Base-by-base conservation (phyloP, 2,113 vertebrate genomes). In the Nerophis ophidion region DNA sequence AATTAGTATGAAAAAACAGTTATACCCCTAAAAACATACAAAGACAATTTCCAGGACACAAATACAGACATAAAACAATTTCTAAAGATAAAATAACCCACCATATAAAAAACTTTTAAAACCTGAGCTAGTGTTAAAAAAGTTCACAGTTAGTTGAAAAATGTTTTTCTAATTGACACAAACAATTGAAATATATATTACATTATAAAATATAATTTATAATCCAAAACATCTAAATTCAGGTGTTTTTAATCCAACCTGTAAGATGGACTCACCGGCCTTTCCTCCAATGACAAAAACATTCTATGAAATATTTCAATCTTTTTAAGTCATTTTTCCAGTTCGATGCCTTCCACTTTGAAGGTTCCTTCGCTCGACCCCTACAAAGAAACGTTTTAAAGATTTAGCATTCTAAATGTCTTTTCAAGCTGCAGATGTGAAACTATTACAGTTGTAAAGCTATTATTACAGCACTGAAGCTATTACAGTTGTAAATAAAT, bases 91-190 rank as follows among this genome's bases (percentile, higher is more conserved):
- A 63, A 70, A 8, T 19, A 61, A 45, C 54, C 34, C 7, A 17
- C 5, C 11, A 48, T 1, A 50, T 8, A 61, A 15, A 48, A 26
- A 26, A 26, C 34, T 36, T 49, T 48, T 48, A 46, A 48, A 13
- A 49, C n/a, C 48, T 15, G 45, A 58, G 48, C 26, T 46, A 60
- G 6, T 55, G 38, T 45, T 44, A 65, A 65, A 72, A 48, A 17
- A 69, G 50, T 77, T 87, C 79, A 81, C 80, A 84, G 58, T 79
- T 65, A 26, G 36, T 60, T 71, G 3, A 87, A 86, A 81, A 5
- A 12, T 2, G 48, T 17, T 10, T 65, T 14, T 15, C 2, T 65
- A 65, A 64, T 35, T 26, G 33, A 54, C 2, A 13, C 2, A 9
- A 17, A 40, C 46, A 65, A 48, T 26, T 54, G 33, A 19, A 48